Base-by-base conservation (phyloP, 2,888 invertebrate species). In the Listrodromus nycthemerus region DNA sequence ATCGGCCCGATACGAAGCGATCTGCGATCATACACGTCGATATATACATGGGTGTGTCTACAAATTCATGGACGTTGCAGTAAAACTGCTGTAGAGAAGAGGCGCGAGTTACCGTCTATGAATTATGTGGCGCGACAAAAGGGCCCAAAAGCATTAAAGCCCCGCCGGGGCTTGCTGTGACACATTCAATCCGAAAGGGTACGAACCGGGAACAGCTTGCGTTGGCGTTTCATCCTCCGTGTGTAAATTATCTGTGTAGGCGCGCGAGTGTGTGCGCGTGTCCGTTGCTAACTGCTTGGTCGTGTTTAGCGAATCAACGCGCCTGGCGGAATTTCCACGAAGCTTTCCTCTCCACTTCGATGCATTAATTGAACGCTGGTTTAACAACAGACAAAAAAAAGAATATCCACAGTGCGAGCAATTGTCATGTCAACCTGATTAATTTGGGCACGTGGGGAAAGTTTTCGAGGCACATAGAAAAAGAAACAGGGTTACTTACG, bases 121-220 rank as follows among this genome's bases (percentile, higher is more conserved):
- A 86, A 82, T 86, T 83, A 86, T 86, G 80, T 83, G 80, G 65
- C 82, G 71, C 75, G 82, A 84, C 85, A 78, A 86, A 85, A 85
- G 83, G 78, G 78, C 82, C 79, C 66, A 67, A 80, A 79, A 74
- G 77, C 66, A 78, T 85, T 80, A 74, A 74, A 84, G 76, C 80
- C 80, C 37, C 77, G 16, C 19, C 37, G 48, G 67, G 50, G 48
- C 33, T 66, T 21, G 30, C 81, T 66, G 50, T 84, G 80, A 84
- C 77, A 81, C 50, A 78, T 84, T 78, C 71, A 78, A 74, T 80
- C 70, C 50, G 74, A 27, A 10, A 33, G 69, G 27, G 70, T 33
- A 58, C 16, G 24, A 74, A 52, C 61, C 37, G 73, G 81, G 71
- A 85, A 85, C 84, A 85, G 83, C 82, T 85, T 82, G 85, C 84